Conservation (phyloP, 2,888 invertebrate species). For the Tachystola acroxantha region DNA sequence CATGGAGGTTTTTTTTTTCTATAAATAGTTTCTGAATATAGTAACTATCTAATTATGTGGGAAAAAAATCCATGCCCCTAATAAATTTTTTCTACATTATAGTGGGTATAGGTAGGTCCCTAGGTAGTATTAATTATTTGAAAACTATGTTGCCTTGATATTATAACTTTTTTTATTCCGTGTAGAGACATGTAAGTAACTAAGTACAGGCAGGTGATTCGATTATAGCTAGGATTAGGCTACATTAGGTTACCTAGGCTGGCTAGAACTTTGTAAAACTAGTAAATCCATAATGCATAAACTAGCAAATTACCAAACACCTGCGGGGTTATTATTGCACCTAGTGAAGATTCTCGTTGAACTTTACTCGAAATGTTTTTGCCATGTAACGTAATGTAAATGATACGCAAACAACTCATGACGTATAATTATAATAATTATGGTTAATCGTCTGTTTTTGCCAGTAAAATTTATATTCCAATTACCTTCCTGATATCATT, state of each 20-base stretch:
- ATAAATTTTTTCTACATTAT: no score
- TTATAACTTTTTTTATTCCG: no score
- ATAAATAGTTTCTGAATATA: no score
- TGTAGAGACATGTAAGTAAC: no score
- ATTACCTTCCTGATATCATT: neutral
- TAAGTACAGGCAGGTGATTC: slow-evolving; percentile 7
- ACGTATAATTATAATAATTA: neutral
- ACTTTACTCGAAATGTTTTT: slow-evolving; percentile 9
- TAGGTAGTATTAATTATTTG: no score
- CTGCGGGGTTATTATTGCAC: slow-evolving; percentile 1
- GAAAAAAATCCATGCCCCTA: no score
- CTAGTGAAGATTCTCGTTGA: slow-evolving; percentile 8
- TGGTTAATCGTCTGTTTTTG: neutral
- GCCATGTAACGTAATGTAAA: slow-evolving; percentile 6
- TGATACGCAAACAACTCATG: neutral
- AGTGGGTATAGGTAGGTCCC: no score
- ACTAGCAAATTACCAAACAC: slow-evolving; percentile 2
- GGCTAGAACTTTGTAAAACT: neutral
- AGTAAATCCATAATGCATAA: neutral
- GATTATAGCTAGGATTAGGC: slow-evolving; percentile 1
- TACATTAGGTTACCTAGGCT: neutral
- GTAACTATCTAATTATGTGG: no score
- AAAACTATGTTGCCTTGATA: no score
- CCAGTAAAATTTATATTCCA: neutral
- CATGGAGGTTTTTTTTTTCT: no score